A percentile compares a stretch with the other conserved stretches of the same genome.
phyloP scores from a whole-genome alignment of 2,888 invertebrate species.

The Dione vanillae region DNA sequence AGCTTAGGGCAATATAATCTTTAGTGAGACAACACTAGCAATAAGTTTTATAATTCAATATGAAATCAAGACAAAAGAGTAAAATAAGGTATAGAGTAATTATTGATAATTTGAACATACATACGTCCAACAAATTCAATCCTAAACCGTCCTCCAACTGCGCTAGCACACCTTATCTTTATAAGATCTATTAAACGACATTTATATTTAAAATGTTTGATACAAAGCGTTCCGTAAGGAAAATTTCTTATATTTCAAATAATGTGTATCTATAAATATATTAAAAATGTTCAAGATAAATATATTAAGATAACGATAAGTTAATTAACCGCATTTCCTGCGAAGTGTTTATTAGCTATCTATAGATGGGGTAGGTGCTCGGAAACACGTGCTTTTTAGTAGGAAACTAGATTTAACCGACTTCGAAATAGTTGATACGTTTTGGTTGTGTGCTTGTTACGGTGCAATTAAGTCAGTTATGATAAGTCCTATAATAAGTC shows the following conservation, averaged over 20 bases:
- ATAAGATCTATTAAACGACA: slow-evolving; percentile 5
- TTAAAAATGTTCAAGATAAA: slow-evolving; percentile 19
- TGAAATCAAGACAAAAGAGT: too few species aligned
- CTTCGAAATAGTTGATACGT: too few species aligned
- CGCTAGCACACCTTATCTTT: not conserved
- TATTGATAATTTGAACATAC: too few species aligned
- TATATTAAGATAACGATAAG: slow-evolving; percentile 9
- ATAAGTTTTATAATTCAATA: too few species aligned
- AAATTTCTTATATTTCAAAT: slow-evolving; percentile 12
- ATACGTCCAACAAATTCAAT: not conserved
- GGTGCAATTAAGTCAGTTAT: too few species aligned
- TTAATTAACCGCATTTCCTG: slow-evolving; percentile 24
- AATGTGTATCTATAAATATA: slow-evolving; percentile 1
- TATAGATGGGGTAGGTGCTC: not conserved
- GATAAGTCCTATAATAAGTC: too few species aligned
- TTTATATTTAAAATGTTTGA: not conserved
- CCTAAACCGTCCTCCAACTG: not conserved
- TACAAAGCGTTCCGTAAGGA: not conserved
- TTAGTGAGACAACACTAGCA: too few species aligned
- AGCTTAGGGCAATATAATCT: too few species aligned
- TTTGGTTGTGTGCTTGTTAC: too few species aligned
- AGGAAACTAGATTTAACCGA: too few species aligned
- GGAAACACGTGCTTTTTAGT: not conserved
- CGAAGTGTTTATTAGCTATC: not conserved
- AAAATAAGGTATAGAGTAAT: too few species aligned